phyloP scores from a whole-genome alignment of 2,113 vertebrate species.

The Gnathonemus longibarbis region DNA sequence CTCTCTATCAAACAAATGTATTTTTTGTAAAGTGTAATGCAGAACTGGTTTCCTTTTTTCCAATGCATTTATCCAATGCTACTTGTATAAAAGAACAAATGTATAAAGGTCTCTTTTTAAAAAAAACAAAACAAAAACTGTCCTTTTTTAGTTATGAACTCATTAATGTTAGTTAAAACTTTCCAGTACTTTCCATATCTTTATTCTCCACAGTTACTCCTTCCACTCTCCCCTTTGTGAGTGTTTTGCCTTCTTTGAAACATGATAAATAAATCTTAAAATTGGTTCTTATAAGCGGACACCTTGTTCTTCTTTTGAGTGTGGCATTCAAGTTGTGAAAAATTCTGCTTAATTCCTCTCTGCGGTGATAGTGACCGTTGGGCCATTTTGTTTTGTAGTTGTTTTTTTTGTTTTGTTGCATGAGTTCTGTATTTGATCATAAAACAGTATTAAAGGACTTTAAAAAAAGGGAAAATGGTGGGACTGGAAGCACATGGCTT shows the following conservation, averaged over 20 bases:
- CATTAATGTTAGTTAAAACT: constrained; percentile 69
- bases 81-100: constrained; percentile 71
- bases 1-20: constrained; percentile 69
- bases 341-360: not conserved
- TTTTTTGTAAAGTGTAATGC: constrained; percentile 74
- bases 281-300: constrained; percentile 60
- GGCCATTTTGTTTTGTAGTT: not conserved
- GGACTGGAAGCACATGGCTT: not conserved
- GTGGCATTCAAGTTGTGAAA: not conserved
- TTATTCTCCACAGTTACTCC: constrained; percentile 40
- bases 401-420: not conserved
- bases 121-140: constrained; percentile 55
- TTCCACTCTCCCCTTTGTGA: constrained; percentile 49
- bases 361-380: not conserved
- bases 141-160: constrained; percentile 61
- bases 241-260: constrained; percentile 62
- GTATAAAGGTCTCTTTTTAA: constrained; percentile 68
- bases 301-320: constrained; percentile 31
- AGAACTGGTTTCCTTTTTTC: constrained; percentile 67
- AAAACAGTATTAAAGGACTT: not conserved
- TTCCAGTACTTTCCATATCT: constrained; percentile 64
- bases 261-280: constrained; percentile 73
- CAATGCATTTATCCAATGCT: constrained; percentile 68
- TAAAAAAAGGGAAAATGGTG: not conserved
- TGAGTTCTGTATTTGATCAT: not conserved